Evolutionary conservation across 2,888 invertebrate genomes (phyloP), one percentile per base, ranked within the genome.

Genomic region (Cheilosia pagana): DNA sequence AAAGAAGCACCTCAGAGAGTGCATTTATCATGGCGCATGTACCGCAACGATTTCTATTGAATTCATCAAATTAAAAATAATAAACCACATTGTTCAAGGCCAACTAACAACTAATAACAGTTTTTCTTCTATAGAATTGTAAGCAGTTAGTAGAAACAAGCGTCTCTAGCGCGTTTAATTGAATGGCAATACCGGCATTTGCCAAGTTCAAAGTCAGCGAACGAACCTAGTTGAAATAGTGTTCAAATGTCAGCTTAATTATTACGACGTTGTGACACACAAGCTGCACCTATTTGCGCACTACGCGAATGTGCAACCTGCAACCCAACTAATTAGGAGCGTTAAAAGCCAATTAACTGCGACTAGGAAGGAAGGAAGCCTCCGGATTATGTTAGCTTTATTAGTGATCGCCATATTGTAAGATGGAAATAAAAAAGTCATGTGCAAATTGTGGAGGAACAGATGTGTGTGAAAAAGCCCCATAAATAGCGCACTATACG

Each of bases 141-240:
- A 63, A 63, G 16, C 35, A 65, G 28, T 53, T 45, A 5, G 28
- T 28, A 16, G 35, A 35, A 19, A 72, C 14, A 41, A 16, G 16
- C 43, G 23, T 35, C 55, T 31, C 41, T 8, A 41, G 21, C 45
- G 50, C 3, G n/a, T 25, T 50, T 50, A 63, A 81, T 81, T 76
- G 63, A 52, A 50, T 21, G 14, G 62, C 25, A 70, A 70, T 63
- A 76, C 52, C 53, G 48, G 39, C 77, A 62, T 72, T 63, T 72
- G 74, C 68, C 82, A 83, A 83, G 82, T 83, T 83, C 82, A 83
- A 83, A 83, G 82, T 74, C 82, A 83, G 63, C 6, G 62, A 78
- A 68, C 72, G 82, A 83, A 83, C 82, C 78, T 68, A 35, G 71
- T 72, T 41, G 62, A 43, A 60, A 31, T 41, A 35, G 28, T 43